Evolutionary conservation across 2,113 vertebrate species (phyloP), one percentile per base, ranked within the genome.

Genomic region (Saimiri boliviensis): DNA sequence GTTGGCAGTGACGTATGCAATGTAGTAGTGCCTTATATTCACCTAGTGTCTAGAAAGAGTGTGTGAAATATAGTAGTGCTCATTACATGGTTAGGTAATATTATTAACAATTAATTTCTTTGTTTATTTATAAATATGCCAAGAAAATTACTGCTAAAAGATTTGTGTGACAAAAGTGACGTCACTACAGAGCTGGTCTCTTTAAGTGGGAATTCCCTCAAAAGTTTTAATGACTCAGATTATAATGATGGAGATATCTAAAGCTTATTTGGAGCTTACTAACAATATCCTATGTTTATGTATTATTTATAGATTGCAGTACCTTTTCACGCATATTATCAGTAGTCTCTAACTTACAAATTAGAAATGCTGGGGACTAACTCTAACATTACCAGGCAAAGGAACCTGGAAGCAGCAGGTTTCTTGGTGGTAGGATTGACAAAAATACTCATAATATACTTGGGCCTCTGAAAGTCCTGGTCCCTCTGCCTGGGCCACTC

Each of bases 121-220:
- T 60, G n/a, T 66, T 94, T 63, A 88, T 45, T 52, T 96, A n/a
- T 82, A 91, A 82, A 90, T n/a, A 6, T 86, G 42, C 16, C 52
- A 85, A 58, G 35, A 58, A 87, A 91, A 79, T 84, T 82, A 93
- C 63, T 45, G 21, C 52, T 9, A 71, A 82, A 89, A n/a, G 68
- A 91, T 73, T 58, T 82, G 13, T 87, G 56, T 87, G 25, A 77
- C 66, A n/a, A 92, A 76, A 37, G 6, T 90, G 66, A 14, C 10
- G 10, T 49, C 19, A 84, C 16, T n/a, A 52, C 30, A 45, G 21
- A 86, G 17, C 54, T 23, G 35, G 37, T 71, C 23, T 86, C 17
- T 47, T 83, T 52, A 94, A 88, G 66, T 84, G 87, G 73, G 16
- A 86, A 77, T 52, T 88, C 52, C 37, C 68, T 79, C n/a, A 86